These are phyloP conservation scores for Chiloscyllium punctatum DNA, from an alignment of 2,797 vertebrate genomes.

Conservation along the genomic window DNA sequence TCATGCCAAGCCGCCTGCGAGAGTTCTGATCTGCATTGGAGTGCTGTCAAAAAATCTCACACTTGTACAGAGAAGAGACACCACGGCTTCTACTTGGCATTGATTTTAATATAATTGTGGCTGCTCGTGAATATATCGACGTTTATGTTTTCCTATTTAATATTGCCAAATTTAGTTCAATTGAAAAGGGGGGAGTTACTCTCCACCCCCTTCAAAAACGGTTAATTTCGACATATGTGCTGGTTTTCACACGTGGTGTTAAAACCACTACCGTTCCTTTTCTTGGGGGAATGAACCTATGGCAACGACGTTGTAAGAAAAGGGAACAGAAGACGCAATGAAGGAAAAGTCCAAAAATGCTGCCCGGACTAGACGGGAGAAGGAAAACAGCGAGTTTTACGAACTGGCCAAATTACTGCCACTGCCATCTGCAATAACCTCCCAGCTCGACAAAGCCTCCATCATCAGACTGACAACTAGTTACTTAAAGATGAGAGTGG, in stretches of 20 bases:
- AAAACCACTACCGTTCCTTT: slow-evolving; percentile 27
- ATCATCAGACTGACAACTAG: slow-evolving; percentile 95
- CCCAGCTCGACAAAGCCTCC: slow-evolving; percentile 95
- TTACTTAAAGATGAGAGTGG: slow-evolving; percentile 92
- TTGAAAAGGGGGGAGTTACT: neutral
- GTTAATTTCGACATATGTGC: slow-evolving; percentile 18
- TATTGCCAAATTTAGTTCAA: slow-evolving; percentile 17
- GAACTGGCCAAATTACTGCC: slow-evolving; percentile 94
- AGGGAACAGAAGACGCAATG: slow-evolving; percentile 60
- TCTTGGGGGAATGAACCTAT: slow-evolving; percentile 32
- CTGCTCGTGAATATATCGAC: slow-evolving; percentile 11
- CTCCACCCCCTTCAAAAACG: neutral
- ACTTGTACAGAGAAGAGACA: neutral
- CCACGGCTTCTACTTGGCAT: neutral
- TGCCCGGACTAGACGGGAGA: slow-evolving; percentile 90
- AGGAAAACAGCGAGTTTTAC: slow-evolving; percentile 96
- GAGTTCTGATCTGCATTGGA: slow-evolving; percentile 41
- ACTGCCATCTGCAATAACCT: slow-evolving; percentile 93
- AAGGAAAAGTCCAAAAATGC: slow-evolving; percentile 99
- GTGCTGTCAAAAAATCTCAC: slow-evolving; percentile 40
- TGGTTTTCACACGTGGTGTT: slow-evolving; percentile 24
- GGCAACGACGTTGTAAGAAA: slow-evolving; percentile 27
- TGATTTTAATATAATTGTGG: neutral
- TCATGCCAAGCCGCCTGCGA: slow-evolving; percentile 43
- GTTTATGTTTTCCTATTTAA: neutral